These are phyloP conservation scores for Nymphalis polychloros DNA, from an alignment of 2,888 invertebrate species.

Conservation along the genomic window DNA sequence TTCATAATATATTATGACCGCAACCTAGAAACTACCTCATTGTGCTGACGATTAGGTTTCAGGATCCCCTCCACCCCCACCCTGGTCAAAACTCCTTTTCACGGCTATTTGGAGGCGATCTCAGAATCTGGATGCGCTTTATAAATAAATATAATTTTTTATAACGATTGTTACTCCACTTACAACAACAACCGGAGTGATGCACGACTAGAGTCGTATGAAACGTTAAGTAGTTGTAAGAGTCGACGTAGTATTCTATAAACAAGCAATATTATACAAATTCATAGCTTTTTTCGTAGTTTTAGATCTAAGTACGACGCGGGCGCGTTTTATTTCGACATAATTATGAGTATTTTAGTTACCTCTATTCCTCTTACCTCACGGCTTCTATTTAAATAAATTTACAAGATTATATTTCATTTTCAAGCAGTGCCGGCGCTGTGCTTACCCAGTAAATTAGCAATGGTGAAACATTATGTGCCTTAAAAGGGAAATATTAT, in stretches of 20 bases:
- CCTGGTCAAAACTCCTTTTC: neutral
- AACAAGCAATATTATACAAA: slow-evolving; percentile 11
- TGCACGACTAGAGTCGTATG: neutral
- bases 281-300: neutral
- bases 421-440: slow-evolving; percentile 11
- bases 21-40: slow-evolving; percentile 40
- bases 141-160: neutral
- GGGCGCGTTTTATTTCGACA: slow-evolving; percentile 6
- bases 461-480: slow-evolving; percentile 19
- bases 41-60: slow-evolving; percentile 19
- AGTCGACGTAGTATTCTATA: neutral
- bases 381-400: neutral
- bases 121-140: slow-evolving; percentile 12
- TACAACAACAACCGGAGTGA: slow-evolving; percentile 3
- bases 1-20: slow-evolving; percentile 30
- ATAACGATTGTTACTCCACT: slow-evolving; percentile 2
- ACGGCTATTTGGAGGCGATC: slow-evolving; percentile 12
- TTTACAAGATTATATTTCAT: neutral
- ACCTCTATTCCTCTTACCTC: neutral
- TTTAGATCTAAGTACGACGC: slow-evolving; percentile 19
- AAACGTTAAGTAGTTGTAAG: neutral
- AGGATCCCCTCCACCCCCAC: slow-evolving; percentile 9
- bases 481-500: slow-evolving; percentile 26
- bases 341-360: neutral
- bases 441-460: slow-evolving; percentile 13